A percentile compares a stretch with the other conserved stretches of the same genome.
Evolutionary conservation across 2,797 vertebrate genomes (phyloP).

Genomic region (Trachops cirrhosus): DNA sequence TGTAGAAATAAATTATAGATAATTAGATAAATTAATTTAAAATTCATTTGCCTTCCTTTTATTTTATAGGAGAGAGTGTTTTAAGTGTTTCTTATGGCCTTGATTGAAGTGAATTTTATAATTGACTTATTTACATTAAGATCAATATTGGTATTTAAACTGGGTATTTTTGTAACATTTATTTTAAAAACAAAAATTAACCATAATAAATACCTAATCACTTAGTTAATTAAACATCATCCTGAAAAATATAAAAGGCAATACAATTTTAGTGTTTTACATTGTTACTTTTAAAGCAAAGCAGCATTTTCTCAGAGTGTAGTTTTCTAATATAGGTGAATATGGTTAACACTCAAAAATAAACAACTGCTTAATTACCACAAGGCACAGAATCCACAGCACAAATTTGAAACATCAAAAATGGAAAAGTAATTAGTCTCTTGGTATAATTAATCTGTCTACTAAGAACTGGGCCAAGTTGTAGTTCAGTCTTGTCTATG

Average conservation of each 20-base stretch:
- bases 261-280: neutral
- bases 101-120: constrained; percentile 15
- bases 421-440: constrained; percentile 67
- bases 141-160: constrained; percentile 1
- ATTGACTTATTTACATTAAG: constrained; percentile 30
- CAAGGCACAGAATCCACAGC: constrained; percentile 45
- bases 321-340: constrained; percentile 31
- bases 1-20: neutral
- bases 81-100: neutral
- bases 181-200: constrained; percentile 30
- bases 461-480: constrained; percentile 44
- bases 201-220: neutral
- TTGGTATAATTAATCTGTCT: constrained; percentile 69
- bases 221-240: neutral
- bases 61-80: neutral
- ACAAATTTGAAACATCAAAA: constrained; percentile 62
- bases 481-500: constrained; percentile 52
- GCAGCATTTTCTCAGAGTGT: neutral
- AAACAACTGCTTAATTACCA: constrained; percentile 65
- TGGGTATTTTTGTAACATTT: neutral
- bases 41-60: neutral
- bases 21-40: constrained; percentile 24
- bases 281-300: constrained; percentile 17
- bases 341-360: constrained; percentile 62
- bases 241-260: constrained; percentile 11